These are phyloP conservation scores for Tetrax tetrax DNA, from an alignment of 2,113 vertebrate genomes.

Conservation along the genomic window DNA sequence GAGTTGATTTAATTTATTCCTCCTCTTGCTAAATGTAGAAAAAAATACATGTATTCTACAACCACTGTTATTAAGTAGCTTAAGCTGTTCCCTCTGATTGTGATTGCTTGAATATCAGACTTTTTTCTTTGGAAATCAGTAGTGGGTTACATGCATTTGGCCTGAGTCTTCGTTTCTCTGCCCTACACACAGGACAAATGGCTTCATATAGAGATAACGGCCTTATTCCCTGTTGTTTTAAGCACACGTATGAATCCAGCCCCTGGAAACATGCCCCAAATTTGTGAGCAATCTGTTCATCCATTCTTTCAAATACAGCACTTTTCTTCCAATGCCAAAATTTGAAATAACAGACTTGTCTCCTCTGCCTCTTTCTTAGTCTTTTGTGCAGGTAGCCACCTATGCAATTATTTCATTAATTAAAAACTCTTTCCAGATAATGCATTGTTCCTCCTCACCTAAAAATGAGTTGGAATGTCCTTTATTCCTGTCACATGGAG, in stretches of 20 bases:
- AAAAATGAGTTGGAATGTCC: neutral
- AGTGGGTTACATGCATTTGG: neutral
- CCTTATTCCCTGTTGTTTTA: neutral
- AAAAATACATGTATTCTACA: neutral
- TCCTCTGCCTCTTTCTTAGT: neutral
- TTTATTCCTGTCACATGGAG: neutral
- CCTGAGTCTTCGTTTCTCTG: neutral
- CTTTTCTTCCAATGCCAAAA: neutral
- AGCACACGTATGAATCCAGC: neutral
- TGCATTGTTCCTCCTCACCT: neutral
- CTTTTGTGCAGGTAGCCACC: neutral
- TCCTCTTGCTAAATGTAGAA: conserved; percentile 45
- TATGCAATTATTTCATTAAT: neutral
- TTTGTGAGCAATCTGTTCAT: conserved; percentile 37
- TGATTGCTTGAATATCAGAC: neutral
- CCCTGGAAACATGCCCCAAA: neutral
- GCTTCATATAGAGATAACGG: neutral
- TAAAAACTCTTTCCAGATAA: neutral
- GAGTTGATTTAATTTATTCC: conserved; percentile 54
- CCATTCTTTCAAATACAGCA: neutral
- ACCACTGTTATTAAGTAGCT: conserved; percentile 43
- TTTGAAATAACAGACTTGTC: neutral
- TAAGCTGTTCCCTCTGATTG: neutral
- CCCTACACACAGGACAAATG: neutral
- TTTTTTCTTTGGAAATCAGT: neutral